Conservation (phyloP, 2,113 vertebrate genomes). For the Amazona guildingii region DNA sequence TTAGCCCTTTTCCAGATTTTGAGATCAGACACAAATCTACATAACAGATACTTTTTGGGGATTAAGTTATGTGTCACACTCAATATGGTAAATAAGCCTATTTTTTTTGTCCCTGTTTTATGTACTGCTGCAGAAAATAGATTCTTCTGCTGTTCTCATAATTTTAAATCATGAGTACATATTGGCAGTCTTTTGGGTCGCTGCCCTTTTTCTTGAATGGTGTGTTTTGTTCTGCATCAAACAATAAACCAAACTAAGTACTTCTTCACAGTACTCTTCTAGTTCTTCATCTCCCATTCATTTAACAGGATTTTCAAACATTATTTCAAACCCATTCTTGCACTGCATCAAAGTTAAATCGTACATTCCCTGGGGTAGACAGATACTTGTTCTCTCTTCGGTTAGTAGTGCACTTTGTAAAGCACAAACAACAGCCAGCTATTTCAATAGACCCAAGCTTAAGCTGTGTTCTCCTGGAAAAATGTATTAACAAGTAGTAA, state of each 20-base stretch:
- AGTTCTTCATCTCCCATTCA: background rate
- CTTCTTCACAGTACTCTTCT: background rate
- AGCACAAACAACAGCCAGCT: background rate
- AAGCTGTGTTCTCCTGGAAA: conserved; percentile 42
- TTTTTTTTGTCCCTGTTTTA: background rate
- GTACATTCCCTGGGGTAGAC: background rate
- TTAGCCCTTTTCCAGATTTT: background rate
- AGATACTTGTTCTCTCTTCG: background rate
- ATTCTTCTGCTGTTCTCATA: background rate
- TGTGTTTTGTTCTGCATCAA: background rate
- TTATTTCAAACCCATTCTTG: background rate
- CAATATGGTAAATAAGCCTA: background rate
- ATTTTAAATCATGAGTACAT: background rate
- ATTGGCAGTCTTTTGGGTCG: background rate
- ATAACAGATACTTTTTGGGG: background rate
- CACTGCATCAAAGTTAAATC: background rate
- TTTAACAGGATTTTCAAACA: background rate
- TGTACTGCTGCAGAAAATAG: background rate
- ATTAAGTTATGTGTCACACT: background rate
- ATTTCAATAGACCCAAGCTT: background rate
- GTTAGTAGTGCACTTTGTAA: background rate
- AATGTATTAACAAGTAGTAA: conserved; percentile 31
- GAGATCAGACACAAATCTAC: background rate
- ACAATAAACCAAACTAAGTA: background rate
- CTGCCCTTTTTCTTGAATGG: background rate